These are phyloP conservation scores for Anthoscopus minutus DNA, from an alignment of 2,113 vertebrate species.

Conservation along the genomic window DNA sequence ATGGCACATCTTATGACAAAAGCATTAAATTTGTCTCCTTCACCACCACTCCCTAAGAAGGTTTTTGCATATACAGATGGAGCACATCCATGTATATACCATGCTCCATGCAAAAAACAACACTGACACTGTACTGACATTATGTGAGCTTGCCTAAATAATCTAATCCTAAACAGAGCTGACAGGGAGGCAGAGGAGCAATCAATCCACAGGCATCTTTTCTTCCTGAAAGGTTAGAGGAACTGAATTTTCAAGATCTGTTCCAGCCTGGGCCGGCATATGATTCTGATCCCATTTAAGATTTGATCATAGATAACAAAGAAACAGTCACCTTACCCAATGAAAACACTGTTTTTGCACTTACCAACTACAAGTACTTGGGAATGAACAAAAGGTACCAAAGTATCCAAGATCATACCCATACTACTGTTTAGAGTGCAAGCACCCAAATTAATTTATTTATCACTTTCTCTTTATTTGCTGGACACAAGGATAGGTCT, in stretches of 20 bases:
- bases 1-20: background rate
- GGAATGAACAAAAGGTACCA: background rate
- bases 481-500: background rate
- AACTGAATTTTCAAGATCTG: background rate
- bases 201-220: background rate
- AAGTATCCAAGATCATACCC: background rate
- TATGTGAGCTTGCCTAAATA: background rate
- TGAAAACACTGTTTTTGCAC: background rate
- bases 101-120: background rate
- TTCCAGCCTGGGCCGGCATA: background rate
- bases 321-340: background rate
- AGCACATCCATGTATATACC: background rate
- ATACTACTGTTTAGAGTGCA: background rate
- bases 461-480: background rate
- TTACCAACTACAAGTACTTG: background rate
- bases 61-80: background rate
- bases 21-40: background rate
- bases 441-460: background rate
- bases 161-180: background rate
- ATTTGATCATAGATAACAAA: background rate
- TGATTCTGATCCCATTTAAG: background rate
- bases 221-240: background rate
- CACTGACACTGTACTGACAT: background rate
- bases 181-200: background rate
- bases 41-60: background rate